Evolutionary conservation across 2,888 invertebrate genomes (phyloP).

Genomic region (Cephus nigrinus): DNA sequence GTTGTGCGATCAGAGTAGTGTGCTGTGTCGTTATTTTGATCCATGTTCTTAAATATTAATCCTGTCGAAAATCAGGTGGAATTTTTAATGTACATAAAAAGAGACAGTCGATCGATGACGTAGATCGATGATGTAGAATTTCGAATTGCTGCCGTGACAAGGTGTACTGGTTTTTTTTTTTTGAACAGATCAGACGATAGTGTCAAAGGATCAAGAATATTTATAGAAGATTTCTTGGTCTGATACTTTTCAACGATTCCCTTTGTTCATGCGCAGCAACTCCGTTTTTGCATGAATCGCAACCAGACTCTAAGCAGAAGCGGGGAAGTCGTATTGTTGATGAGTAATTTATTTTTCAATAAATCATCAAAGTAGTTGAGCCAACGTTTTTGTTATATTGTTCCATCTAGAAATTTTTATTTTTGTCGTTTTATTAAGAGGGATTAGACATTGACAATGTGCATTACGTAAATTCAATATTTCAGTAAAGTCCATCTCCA

Average conservation of each 20-base stretch:
- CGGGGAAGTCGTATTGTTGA: not conserved
- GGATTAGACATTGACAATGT: too few species aligned
- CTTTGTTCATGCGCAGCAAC: not conserved
- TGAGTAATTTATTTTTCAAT: not conserved
- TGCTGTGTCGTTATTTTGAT: not conserved
- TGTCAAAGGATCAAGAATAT: not conserved
- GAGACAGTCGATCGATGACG: not conserved
- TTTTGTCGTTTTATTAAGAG: too few species aligned
- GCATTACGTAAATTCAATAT: too few species aligned
- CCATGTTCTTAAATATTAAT: not conserved
- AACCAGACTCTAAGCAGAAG: not conserved
- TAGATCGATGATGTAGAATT: not conserved
- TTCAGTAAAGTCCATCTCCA: too few species aligned
- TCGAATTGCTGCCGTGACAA: not conserved
- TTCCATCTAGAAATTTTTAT: not conserved
- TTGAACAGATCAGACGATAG: not conserved
- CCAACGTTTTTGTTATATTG: not conserved
- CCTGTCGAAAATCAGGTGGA: not conserved
- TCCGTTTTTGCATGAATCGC: not conserved
- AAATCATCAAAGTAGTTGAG: too few species aligned
- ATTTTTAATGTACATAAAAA: not conserved
- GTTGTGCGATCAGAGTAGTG: conserved; percentile 21
- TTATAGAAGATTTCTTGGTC: not conserved
- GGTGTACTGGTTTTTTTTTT: not conserved
- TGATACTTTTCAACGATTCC: not conserved